Percentiles rank a stretch among this genome's conserved stretches.
Evolutionary conservation across 2,888 invertebrate species (phyloP).

Genomic region (Caradrina clavipalpis): DNA sequence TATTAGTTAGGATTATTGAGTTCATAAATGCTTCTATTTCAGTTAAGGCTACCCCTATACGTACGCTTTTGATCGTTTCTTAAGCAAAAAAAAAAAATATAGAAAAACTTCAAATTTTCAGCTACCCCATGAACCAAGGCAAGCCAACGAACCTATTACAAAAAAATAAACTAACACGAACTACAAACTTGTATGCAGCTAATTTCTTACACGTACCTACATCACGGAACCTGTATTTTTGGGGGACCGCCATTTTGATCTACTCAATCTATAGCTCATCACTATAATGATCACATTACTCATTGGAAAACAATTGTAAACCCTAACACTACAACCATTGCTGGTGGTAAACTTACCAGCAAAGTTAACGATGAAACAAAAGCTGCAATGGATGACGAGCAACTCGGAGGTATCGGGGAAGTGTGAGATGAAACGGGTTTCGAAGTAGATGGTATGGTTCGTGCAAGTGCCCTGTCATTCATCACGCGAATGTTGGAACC

Average conservation of each 20-base stretch:
- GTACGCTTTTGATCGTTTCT: too few species aligned
- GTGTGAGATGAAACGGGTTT: slow-evolving; percentile 57
- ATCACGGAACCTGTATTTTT: slow-evolving; percentile 86
- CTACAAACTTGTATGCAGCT: slow-evolving; percentile 68
- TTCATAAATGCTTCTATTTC: too few species aligned
- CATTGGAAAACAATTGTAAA: slow-evolving; percentile 26
- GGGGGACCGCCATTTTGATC: slow-evolving; percentile 86
- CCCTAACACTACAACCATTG: slow-evolving; percentile 58
- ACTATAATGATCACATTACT: slow-evolving; percentile 74
- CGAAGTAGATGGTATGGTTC: slow-evolving; percentile 72
- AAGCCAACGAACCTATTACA: slow-evolving; percentile 32
- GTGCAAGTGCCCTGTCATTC: slow-evolving; percentile 85
- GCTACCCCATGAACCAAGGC: background rate
- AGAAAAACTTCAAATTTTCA: background rate
- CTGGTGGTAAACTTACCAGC: slow-evolving; percentile 15
- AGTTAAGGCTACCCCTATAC: too few species aligned
- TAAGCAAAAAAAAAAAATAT: background rate
- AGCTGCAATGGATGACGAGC: slow-evolving; percentile 65
- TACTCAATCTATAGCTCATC: slow-evolving; percentile 84
- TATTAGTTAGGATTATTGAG: too few species aligned
- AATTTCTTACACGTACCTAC: slow-evolving; percentile 80
- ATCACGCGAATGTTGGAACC: slow-evolving; percentile 88
- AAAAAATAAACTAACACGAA: slow-evolving; percentile 32
- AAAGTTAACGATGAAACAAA: slow-evolving; percentile 20
- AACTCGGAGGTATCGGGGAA: slow-evolving; percentile 48